Conservation (phyloP, 2,888 invertebrate species). For the Rhamphomyia laevipes region DNA sequence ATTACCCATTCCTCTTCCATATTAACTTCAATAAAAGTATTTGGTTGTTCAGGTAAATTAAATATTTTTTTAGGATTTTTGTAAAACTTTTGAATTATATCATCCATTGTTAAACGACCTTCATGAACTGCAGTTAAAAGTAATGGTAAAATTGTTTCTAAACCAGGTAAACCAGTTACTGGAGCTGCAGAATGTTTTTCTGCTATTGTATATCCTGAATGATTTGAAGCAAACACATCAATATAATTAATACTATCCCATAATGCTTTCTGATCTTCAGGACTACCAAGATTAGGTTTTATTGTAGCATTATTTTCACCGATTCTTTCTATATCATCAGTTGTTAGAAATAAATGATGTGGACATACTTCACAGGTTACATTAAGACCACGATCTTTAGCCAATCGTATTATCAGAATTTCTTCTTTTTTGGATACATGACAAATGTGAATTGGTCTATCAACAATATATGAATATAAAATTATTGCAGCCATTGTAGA, state of each 20-base stretch:
- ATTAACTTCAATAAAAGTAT: slow-evolving; percentile 93
- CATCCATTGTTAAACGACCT: slow-evolving; percentile 77
- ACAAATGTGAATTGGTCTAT: slow-evolving; percentile 87
- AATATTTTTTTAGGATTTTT: slow-evolving; percentile 91
- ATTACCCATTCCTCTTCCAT: slow-evolving; percentile 90
- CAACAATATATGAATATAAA: slow-evolving; percentile 72
- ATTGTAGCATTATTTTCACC: too few relatives aligned
- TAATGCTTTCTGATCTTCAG: slow-evolving; percentile 86
- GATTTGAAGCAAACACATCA: slow-evolving; percentile 98
- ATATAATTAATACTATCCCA: slow-evolving; percentile 96
- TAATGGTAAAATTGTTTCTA: slow-evolving; percentile 96
- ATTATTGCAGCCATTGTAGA: slow-evolving; percentile 93
- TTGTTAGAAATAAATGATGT: slow-evolving; percentile 90
- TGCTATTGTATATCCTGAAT: slow-evolving; percentile 87
- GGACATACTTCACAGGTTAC: slow-evolving; percentile 99
- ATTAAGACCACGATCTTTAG: slow-evolving; percentile 78
- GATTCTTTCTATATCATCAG: slow-evolving; percentile 58
- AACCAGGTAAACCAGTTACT: slow-evolving; percentile 91
- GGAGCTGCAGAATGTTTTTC: slow-evolving; percentile 73
- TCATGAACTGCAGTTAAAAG: slow-evolving; percentile 88
- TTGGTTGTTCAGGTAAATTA: slow-evolving; percentile 87
- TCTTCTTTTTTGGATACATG: slow-evolving; percentile 96
- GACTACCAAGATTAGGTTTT: slow-evolving; percentile 50
- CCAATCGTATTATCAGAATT: slow-evolving; percentile 76
- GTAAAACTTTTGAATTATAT: slow-evolving; percentile 82